These are phyloP conservation scores for Sceliomorpha sp. DNA, from an alignment of 2,888 invertebrate species.

Conservation along the genomic window DNA sequence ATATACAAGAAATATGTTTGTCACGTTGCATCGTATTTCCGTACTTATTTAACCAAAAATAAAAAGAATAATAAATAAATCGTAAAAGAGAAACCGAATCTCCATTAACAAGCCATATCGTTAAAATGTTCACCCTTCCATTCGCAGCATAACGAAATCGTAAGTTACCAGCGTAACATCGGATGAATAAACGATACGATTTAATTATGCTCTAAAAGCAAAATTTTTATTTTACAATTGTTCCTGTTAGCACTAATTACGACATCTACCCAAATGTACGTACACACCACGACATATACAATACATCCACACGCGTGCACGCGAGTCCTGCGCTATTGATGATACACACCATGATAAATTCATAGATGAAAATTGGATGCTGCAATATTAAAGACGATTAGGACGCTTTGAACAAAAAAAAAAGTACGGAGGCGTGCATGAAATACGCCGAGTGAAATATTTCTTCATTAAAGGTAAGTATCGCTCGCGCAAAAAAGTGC, in stretches of 20 bases:
- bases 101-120: constrained; percentile 18
- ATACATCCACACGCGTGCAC: constrained; percentile 14
- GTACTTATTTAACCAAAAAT: constrained; percentile 27
- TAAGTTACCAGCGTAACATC: constrained; percentile 27
- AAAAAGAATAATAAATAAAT: constrained; percentile 12
- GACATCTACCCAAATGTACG: no score
- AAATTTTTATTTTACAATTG: constrained; percentile 31
- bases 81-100: not conserved
- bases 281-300: constrained; percentile 25
- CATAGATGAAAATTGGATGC: constrained; percentile 44
- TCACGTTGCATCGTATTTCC: constrained; percentile 35
- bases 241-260: constrained; percentile 28
- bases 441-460: constrained; percentile 50
- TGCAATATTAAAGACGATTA: constrained; percentile 46
- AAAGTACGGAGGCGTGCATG: constrained; percentile 47
- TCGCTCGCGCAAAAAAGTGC: constrained; percentile 32
- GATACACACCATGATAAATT: constrained; percentile 34
- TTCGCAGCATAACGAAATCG: constrained; percentile 12
- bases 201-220: constrained; percentile 33
- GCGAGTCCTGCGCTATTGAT: no score
- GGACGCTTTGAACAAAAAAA: constrained; percentile 45
- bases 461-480: constrained; percentile 42
- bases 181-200: constrained; percentile 39
- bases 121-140: constrained; percentile 31
- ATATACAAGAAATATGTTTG: no score